Evolutionary conservation across 35 echinoderm and acorn worm species (phyloP), one percentile per base, ranked within the genome.

Genomic region (Antedon bifida): DNA sequence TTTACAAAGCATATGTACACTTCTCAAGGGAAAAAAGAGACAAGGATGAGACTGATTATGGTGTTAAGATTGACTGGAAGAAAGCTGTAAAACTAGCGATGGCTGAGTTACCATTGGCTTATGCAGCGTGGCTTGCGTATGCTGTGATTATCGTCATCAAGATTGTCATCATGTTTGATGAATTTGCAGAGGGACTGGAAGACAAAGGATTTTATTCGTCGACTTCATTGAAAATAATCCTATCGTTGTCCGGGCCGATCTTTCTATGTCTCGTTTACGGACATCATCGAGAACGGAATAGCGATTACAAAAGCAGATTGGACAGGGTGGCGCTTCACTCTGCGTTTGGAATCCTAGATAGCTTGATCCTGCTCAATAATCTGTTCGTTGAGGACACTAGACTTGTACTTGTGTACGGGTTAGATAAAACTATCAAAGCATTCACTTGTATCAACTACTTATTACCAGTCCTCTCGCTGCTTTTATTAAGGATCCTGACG

Each of bases 391-490:
- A 78, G 3, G 81, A 89, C 28, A 74, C n/a, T 39, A 9, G 76
- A 3, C 29, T 91, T 9, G 0, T 81, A 5, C 46, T 96, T 29
- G 31, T 89, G 5, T 96, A 44, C 84, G 46, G 0, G 31, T 39
- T 91, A 23, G 92, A 91, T 74, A 51, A 82, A 30, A 74, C 84
- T 17, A 76, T 91, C 46, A 77, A 86, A 31, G 81, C 83, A 29
- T 88, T 96, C 77, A 78, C 86, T 39, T 91, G 78, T 77, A 88
- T 91, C 74, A 91, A 89, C 76, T 86, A 91, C 39, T 33, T 91
- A 7, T 84, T 96, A 13, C 93, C 89, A 0, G 44, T 86, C 17
- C 75, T 96, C 5, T 87, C 93, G 4, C 86, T 96, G 28, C 77
- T 96, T 46, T 74, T 89, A 28, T 34, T 96, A 23, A 79, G 93